Evolutionary conservation across 1,140 invertebrate genomes (phyloP), one percentile per base, ranked within the genome.

Genomic region (Frieseomelitta varia): DNA sequence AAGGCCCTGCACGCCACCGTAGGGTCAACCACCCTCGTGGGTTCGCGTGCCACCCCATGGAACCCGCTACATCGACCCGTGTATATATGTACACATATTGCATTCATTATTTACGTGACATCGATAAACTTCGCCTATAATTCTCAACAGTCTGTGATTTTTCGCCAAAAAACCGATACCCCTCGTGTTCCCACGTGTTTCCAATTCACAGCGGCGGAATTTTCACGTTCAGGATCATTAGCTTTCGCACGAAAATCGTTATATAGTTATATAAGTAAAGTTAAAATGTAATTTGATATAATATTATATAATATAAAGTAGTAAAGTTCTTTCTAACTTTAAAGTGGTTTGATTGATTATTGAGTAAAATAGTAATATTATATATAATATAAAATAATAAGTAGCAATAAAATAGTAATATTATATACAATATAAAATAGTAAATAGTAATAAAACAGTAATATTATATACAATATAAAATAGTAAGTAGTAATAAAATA

Each of bases 21-120:
- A 47, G 56, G 82, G 77, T 84, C 82, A 84, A 79, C 69, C 76
- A 84, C 82, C 82, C 58, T 27, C 56, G 24, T 39, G 47, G 47
- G 67, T 24, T 84, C 82, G 77, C 82, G 82, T 84, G 76, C 34
- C 24, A 79, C 82, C 68, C 82, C 24, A 30, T 65, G 47, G 19
- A 73, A 72, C 82, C 39, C 58, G 77, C 55, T 72, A 71, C 79
- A 84, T 84, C 82, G 82, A 84, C 56, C 81, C 58, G 77, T 56
- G 77, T 27, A 71, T 21, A 24, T 77, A 61, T 39, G 30, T 77
- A 61, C 56, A 61, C 56, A 11, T 63, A 72, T 73, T 30, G 76
- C 47, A 51, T 79, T 84, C 77, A 67, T 79, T 84, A 79, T 84
- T 79, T 84, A 84, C 47, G 55, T 56, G 47, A 65, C 58, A 72